These are phyloP conservation scores for Aulostomus chinensis DNA, from an alignment of 2,797 vertebrate species.

Conservation along the genomic window DNA sequence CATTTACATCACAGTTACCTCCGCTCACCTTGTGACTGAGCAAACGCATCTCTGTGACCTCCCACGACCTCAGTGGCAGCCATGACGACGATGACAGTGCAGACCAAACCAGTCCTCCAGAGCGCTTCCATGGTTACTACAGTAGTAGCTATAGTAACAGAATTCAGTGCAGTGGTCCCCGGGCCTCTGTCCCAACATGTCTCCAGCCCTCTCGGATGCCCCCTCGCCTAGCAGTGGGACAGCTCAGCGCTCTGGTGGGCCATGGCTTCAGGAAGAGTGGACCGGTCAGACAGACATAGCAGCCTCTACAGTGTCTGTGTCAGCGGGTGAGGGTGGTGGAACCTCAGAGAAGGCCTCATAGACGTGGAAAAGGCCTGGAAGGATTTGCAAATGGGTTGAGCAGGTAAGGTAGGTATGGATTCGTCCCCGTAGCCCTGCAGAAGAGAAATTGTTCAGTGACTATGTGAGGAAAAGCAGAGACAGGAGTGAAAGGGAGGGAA, in stretches of 20 bases:
- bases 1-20: neutral
- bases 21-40: constrained; percentile 88
- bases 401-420: constrained; percentile 25
- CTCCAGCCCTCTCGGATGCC: constrained; percentile 88
- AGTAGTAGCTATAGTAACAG: constrained; percentile 79
- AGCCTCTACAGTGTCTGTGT: constrained; percentile 26
- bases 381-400: constrained; percentile 22
- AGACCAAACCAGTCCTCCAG: constrained; percentile 87
- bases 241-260: constrained; percentile 60
- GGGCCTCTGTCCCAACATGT: constrained; percentile 93
- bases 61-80: constrained; percentile 76
- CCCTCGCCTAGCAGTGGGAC: constrained; percentile 84
- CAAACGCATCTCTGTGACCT: constrained; percentile 72
- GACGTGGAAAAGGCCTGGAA: constrained; percentile 16
- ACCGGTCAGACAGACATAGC: constrained; percentile 39
- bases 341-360: constrained; percentile 33
- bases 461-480: constrained; percentile 30
- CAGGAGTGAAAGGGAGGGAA: constrained; percentile 25
- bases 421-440: constrained; percentile 52
- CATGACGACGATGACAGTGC: constrained; percentile 83
- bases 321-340: constrained; percentile 17
- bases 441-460: constrained; percentile 51
- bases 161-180: constrained; percentile 83
- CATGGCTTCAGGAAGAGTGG: constrained; percentile 59
- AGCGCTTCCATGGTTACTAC: constrained; percentile 90